Conservation (phyloP, 2,888 invertebrate genomes). For the Acronicta aceris region DNA sequence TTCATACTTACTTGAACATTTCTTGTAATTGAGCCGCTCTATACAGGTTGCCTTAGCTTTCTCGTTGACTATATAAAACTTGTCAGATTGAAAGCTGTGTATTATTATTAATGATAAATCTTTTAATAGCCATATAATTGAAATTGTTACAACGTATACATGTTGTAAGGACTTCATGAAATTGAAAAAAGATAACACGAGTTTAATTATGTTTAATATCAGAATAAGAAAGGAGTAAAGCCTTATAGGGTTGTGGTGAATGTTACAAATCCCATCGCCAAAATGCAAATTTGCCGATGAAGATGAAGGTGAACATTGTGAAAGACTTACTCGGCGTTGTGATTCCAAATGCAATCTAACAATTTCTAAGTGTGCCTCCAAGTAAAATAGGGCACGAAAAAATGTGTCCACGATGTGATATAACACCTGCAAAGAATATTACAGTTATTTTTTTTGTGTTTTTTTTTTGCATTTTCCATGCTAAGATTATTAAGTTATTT, state of each 20-base stretch:
- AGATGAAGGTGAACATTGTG: not conserved
- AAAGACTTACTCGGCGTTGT: not conserved
- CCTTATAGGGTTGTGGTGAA: too few relatives aligned
- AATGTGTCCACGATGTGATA: not conserved
- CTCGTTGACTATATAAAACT: slow-evolving; percentile 45
- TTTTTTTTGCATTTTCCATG: too few relatives aligned
- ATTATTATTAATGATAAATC: slow-evolving; percentile 36
- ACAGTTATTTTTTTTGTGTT: too few relatives aligned
- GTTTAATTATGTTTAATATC: not conserved
- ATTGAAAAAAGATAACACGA: not conserved
- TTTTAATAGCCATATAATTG: slow-evolving; percentile 40
- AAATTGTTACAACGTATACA: not conserved
- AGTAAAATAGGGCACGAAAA: not conserved
- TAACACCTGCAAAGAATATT: not conserved
- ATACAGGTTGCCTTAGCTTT: slow-evolving; percentile 30
- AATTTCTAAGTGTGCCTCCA: not conserved
- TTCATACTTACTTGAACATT: slow-evolving; percentile 21
- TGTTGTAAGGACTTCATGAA: not conserved
- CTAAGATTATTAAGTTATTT: too few relatives aligned
- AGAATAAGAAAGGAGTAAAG: too few relatives aligned
- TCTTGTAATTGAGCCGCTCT: slow-evolving; percentile 9
- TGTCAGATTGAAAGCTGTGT: slow-evolving; percentile 43
- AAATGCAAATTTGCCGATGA: too few relatives aligned
- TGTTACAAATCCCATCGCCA: too few relatives aligned
- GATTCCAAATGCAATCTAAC: not conserved